These are phyloP conservation scores for Calidris pugnax DNA, from an alignment of 2,113 vertebrate genomes.

Conservation along the genomic window DNA sequence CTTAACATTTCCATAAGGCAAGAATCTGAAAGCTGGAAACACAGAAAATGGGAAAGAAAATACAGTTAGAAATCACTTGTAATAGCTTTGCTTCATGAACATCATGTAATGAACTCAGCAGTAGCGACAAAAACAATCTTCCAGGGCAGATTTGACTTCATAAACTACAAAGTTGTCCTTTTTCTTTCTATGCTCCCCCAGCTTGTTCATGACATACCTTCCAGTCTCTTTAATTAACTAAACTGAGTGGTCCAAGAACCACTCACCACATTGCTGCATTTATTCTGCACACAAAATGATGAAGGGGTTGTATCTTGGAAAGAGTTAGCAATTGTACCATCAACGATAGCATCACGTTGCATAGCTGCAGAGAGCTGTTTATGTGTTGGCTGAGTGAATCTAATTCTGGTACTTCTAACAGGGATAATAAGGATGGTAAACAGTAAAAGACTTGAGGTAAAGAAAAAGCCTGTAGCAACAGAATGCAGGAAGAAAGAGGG, in stretches of 20 bases:
- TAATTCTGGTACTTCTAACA: neutral
- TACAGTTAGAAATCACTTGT: neutral
- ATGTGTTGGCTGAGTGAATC: neutral
- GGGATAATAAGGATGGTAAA: neutral
- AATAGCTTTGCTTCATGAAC: neutral
- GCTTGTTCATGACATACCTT: neutral
- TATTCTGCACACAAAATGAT: neutral
- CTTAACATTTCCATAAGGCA: neutral
- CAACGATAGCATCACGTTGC: neutral
- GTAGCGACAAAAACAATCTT: neutral
- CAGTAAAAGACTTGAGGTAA: neutral
- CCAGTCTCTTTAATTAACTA: neutral
- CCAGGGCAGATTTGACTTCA: neutral
- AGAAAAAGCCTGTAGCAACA: neutral
- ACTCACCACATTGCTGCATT: neutral
- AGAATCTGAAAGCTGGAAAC: neutral
- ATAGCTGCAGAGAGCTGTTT: neutral
- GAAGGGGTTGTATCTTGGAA: neutral
- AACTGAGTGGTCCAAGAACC: neutral
- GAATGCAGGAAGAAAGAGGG: neutral
- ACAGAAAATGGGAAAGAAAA: neutral
- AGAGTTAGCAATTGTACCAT: neutral
- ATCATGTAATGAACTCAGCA: neutral
- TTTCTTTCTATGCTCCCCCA: neutral
- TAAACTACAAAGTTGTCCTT: neutral